These are phyloP conservation scores for Coregonus clupeaformis DNA, from an alignment of 2,113 vertebrate species.

Conservation along the genomic window DNA sequence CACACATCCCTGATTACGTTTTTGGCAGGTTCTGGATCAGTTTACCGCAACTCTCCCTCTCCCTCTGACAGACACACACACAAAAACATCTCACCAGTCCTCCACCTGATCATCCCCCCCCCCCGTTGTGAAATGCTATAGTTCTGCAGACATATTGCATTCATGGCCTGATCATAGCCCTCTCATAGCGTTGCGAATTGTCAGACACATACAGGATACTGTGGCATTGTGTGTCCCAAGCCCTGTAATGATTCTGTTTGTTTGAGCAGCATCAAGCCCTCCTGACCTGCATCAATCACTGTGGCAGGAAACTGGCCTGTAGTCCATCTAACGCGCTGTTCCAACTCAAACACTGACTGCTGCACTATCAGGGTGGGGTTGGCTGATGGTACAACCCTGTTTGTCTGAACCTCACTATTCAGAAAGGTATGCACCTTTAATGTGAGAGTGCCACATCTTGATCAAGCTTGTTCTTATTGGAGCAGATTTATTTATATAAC, in stretches of 20 bases:
- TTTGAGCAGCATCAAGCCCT: conserved; percentile 32
- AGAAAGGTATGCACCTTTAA: background rate
- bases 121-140: too few relatives aligned
- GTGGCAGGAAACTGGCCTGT: conserved; percentile 21
- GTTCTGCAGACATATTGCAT: too few relatives aligned
- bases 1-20: too few relatives aligned
- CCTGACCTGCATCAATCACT: conserved; percentile 22
- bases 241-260: conserved; percentile 12
- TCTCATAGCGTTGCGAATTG: too few relatives aligned
- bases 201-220: too few relatives aligned
- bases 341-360: background rate
- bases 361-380: conserved; percentile 29
- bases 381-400: background rate
- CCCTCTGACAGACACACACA: too few relatives aligned
- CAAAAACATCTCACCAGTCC: too few relatives aligned
- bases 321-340: background rate
- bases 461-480: background rate
- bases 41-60: too few relatives aligned
- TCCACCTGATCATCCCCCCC: too few relatives aligned
- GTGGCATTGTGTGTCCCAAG: background rate
- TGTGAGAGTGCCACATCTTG: background rate
- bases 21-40: too few relatives aligned
- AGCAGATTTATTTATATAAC: background rate
- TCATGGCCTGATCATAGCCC: too few relatives aligned
- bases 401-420: too few relatives aligned